These are phyloP conservation scores for Gallinago nigripennis DNA, from an alignment of 2,797 vertebrate genomes.

Conservation along the genomic window DNA sequence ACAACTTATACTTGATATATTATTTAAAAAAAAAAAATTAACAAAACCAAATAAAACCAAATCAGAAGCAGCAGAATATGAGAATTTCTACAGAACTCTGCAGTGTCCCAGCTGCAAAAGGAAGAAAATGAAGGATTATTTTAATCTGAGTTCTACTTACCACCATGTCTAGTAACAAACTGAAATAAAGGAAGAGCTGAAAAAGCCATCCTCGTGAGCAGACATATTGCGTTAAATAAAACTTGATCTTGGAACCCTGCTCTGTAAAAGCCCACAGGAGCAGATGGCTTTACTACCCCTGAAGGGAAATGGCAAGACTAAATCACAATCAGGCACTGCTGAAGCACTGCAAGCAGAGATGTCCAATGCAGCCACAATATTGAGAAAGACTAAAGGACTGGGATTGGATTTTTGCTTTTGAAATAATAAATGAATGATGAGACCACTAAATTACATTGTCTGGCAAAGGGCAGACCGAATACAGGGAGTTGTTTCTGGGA, in stretches of 20 bases:
- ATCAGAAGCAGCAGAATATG: neutral
- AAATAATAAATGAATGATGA: neutral
- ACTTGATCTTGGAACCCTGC: conserved; percentile 51
- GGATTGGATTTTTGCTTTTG: neutral
- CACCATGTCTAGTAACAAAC: conserved; percentile 6
- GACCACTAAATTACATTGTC: neutral
- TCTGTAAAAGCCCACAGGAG: conserved; percentile 50
- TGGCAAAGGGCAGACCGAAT: neutral
- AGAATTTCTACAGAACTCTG: neutral
- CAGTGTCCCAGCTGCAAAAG: neutral
- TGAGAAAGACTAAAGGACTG: neutral
- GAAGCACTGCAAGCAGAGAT: neutral
- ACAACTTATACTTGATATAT: neutral
- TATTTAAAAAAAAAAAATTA: neutral
- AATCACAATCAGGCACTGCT: neutral
- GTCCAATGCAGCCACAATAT: neutral
- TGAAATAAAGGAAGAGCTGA: conserved; percentile 38
- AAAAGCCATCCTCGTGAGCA: conserved; percentile 37
- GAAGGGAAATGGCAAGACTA: conserved; percentile 53
- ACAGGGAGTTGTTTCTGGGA: neutral
- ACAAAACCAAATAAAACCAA: neutral
- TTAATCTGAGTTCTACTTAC: conserved; percentile 57
- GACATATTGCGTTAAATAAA: conserved; percentile 54
- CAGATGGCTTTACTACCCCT: conserved; percentile 58
- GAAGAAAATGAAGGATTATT: conserved; percentile 25